Evolutionary conservation across 2,113 vertebrate species (phyloP).

Genomic region (Brachyistius frenatus): DNA sequence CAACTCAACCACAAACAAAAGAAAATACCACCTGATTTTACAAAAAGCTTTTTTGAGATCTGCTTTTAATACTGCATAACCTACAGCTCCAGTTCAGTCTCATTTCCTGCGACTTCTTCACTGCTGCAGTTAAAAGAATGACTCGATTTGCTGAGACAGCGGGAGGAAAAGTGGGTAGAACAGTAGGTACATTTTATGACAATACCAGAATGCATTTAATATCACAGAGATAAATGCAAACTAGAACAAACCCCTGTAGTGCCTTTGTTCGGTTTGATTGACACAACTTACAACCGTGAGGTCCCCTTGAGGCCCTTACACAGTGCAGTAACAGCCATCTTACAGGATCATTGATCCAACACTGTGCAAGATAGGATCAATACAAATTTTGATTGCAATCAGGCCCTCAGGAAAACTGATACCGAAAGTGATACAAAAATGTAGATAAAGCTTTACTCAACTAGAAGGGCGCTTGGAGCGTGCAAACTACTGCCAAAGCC

Average conservation of each 20-base stretch:
- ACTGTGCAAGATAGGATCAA: background rate
- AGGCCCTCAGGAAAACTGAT: background rate
- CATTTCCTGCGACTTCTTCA: constrained; percentile 7
- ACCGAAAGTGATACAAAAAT: too few relatives aligned
- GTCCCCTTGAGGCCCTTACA: background rate
- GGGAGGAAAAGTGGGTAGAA: background rate
- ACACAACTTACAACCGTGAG: background rate
- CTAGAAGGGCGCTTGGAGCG: too few relatives aligned
- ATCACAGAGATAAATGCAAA: background rate
- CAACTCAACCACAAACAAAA: background rate
- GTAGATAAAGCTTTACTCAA: too few relatives aligned
- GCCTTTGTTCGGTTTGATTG: background rate
- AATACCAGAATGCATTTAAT: constrained; percentile 14
- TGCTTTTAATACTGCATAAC: background rate
- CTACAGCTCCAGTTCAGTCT: background rate
- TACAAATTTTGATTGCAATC: background rate
- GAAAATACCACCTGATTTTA: background rate
- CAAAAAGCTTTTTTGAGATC: background rate
- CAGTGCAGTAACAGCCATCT: background rate
- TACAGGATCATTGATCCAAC: background rate
- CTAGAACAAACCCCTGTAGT: constrained; percentile 2
- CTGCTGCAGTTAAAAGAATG: background rate
- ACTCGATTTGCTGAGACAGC: constrained; percentile 6
- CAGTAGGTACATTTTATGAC: constrained; percentile 12
- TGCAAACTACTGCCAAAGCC: too few relatives aligned